phyloP scores from a whole-genome alignment of 1,140 invertebrate species.

The Drosophila lini region DNA sequence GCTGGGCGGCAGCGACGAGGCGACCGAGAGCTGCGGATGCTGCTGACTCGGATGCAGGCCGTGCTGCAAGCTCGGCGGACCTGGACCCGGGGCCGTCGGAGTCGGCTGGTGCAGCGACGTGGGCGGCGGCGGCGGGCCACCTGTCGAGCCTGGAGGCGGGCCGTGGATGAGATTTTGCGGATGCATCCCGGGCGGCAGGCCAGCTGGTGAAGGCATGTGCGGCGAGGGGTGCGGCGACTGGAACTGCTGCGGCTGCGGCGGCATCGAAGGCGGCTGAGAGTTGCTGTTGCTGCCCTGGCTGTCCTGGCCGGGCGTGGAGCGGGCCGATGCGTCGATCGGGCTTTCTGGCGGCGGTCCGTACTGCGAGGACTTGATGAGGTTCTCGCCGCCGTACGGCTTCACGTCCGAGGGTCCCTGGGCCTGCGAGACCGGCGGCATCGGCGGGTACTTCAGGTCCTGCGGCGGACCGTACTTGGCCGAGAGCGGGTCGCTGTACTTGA shows the following conservation, averaged over 20 bases:
- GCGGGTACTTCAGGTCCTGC: conserved; percentile 83
- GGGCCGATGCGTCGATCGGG: conserved; percentile 78
- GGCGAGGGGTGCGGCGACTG: conserved; percentile 83
- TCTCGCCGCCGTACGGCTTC: conserved; percentile 73
- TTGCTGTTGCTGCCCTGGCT: conserved; percentile 84
- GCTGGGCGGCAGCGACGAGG: conserved; percentile 62
- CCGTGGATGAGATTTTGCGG: conserved; percentile 87
- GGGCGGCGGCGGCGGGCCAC: conserved; percentile 47
- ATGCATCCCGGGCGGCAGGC: conserved; percentile 84
- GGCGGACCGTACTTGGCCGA: conserved; percentile 71
- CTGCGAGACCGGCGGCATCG: conserved; percentile 67
- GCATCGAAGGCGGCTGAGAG: conserved; percentile 81
- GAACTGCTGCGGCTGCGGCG: conserved; percentile 75
- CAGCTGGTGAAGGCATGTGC: conserved; percentile 78
- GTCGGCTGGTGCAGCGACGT: conserved; percentile 65
- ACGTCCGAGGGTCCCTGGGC: conserved; percentile 45
- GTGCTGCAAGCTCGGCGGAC: conserved; percentile 60
- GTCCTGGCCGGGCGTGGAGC: conserved; percentile 83
- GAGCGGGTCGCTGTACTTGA: conserved; percentile 83
- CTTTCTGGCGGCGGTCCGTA: conserved; percentile 77
- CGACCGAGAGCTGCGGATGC: conserved; percentile 64
- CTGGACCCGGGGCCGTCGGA: conserved; percentile 34
- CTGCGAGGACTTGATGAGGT: conserved; percentile 81
- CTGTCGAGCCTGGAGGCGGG: conserved; percentile 30
- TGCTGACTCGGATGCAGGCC: conserved; percentile 62